These are phyloP conservation scores for Zaprionus camerounensis DNA, from an alignment of 1,140 invertebrate species.

Conservation along the genomic window DNA sequence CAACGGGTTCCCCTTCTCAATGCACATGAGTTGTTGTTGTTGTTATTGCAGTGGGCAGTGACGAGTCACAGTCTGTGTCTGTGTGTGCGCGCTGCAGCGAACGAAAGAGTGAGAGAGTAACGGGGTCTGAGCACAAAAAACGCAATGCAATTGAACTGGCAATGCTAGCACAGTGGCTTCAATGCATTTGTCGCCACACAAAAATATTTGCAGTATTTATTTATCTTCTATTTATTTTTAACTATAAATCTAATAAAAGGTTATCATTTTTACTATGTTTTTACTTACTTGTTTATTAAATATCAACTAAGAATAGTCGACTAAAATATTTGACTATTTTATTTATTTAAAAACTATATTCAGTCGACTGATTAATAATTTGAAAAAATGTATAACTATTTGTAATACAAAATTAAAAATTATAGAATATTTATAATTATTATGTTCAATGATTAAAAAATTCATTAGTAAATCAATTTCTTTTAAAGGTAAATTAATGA, in stretches of 20 bases:
- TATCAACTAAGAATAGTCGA: too few species aligned
- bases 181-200: not conserved
- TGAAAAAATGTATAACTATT: too few species aligned
- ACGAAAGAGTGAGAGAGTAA: conserved; percentile 24
- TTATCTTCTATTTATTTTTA: too few species aligned
- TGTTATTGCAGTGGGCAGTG: conserved; percentile 24
- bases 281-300: not conserved
- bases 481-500: not conserved
- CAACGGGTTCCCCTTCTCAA: conserved; percentile 42
- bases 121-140: conserved; percentile 19
- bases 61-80: conserved; percentile 19
- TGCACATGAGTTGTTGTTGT: conserved; percentile 32
- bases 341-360: too few species aligned
- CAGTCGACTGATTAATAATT: too few species aligned
- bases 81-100: conserved; percentile 34
- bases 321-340: too few species aligned
- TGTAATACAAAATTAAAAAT: too few species aligned
- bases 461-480: too few species aligned
- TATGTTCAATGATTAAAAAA: too few species aligned
- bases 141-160: conserved; percentile 54
- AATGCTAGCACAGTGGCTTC: conserved; percentile 41
- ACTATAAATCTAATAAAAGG: too few species aligned
- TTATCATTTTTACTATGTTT: too few species aligned
- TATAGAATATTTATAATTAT: too few species aligned
- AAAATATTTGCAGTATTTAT: not conserved